Evolutionary conservation across 2,797 vertebrate species (phyloP).

Genomic region (Trematocara caparti): DNA sequence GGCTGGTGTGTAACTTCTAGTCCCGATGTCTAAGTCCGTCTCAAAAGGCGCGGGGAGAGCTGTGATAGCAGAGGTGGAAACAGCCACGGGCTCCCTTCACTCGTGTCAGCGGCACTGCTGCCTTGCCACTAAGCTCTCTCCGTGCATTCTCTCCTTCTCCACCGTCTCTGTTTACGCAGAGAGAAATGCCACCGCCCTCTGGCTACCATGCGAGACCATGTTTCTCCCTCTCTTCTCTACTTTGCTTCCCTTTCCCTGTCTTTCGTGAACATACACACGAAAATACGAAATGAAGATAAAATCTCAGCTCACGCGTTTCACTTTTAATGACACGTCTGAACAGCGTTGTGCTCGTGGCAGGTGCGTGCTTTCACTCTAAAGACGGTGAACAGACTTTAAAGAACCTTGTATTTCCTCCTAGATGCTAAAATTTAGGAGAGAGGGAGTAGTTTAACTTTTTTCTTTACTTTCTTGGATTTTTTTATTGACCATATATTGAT

Average conservation of each 20-base stretch:
- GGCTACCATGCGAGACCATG: slow-evolving; percentile 37
- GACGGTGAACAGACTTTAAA: neutral
- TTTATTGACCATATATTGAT: neutral
- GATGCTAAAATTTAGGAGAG: neutral
- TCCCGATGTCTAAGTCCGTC: slow-evolving; percentile 34
- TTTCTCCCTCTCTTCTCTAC: neutral
- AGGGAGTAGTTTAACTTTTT: neutral
- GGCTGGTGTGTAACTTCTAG: neutral
- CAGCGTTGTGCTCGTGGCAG: neutral
- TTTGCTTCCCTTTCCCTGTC: neutral
- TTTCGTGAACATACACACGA: neutral
- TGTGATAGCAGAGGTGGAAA: slow-evolving; percentile 25
- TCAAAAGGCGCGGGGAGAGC: slow-evolving; percentile 22
- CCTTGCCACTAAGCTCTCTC: slow-evolving; percentile 40
- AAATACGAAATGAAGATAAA: neutral
- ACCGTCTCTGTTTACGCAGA: slow-evolving; percentile 63
- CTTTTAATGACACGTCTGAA: neutral
- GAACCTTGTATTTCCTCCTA: neutral
- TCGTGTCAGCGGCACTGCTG: slow-evolving; percentile 47
- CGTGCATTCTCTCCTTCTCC: slow-evolving; percentile 38
- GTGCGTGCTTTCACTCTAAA: neutral
- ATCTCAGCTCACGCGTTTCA: too few species aligned
- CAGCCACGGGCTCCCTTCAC: slow-evolving; percentile 35
- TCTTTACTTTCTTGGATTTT: neutral
- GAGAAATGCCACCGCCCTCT: slow-evolving; percentile 77